phyloP scores from a whole-genome alignment of 2,113 vertebrate species.

The Strigops habroptila region DNA sequence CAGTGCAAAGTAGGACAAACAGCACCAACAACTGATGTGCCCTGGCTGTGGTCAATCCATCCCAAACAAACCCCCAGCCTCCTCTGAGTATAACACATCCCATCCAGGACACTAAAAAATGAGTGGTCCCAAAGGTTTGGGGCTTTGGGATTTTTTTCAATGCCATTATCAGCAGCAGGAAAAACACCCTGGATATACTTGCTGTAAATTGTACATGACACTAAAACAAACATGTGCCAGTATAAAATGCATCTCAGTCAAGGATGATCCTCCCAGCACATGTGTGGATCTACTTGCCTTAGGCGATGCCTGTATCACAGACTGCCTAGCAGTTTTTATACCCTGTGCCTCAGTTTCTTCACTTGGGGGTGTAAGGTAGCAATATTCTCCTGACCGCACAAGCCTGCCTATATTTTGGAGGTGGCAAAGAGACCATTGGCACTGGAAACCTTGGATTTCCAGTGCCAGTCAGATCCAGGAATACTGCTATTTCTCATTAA shows the following conservation, averaged over 20 bases:
- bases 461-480: not conserved
- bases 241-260: not conserved
- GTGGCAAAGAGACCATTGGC: not conserved
- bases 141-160: not conserved
- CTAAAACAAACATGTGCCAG: not conserved
- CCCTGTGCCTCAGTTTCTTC: not conserved
- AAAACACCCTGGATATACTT: not conserved
- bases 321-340: not conserved
- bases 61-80: not conserved
- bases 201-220: not conserved
- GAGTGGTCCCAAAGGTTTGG: fast-evolving
- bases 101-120: not conserved
- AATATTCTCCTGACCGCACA: not conserved
- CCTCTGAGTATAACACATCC: not conserved
- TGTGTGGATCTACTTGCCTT: not conserved
- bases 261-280: not conserved
- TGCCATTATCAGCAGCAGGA: not conserved
- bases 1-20: not conserved
- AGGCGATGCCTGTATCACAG: not conserved
- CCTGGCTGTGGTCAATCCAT: not conserved
- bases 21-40: fast-evolving
- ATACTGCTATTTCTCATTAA: not conserved
- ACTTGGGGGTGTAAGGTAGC: not conserved
- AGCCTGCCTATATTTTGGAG: not conserved
- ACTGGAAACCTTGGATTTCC: not conserved